These are phyloP conservation scores for Erebia ligea DNA, from an alignment of 2,888 invertebrate genomes.

Conservation along the genomic window DNA sequence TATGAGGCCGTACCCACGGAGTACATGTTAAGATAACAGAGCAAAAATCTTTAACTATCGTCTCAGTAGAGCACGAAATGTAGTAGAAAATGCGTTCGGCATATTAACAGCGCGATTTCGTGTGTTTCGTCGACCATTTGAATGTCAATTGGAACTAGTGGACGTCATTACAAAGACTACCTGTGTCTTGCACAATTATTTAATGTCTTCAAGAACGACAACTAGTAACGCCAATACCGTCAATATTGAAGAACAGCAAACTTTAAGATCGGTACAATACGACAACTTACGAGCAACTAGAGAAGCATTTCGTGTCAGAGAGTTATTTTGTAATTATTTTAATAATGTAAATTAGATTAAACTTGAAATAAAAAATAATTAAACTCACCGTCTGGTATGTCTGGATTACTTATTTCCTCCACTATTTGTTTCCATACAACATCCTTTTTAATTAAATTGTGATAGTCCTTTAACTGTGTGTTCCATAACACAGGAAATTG, in stretches of 20 bases:
- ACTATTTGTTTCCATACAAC: conserved; percentile 42
- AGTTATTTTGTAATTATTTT: conserved; percentile 45
- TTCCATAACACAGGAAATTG: conserved; percentile 8
- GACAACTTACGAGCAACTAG: conserved; percentile 44
- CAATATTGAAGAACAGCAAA: conserved; percentile 42
- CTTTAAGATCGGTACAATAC: conserved; percentile 42
- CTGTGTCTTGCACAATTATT: conserved; percentile 38
- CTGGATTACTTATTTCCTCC: conserved; percentile 43
- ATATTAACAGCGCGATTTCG: conserved; percentile 35
- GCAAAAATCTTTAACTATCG: conserved; percentile 37
- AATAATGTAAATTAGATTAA: conserved; percentile 36
- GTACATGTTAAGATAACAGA: conserved; percentile 16
- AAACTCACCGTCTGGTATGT: conserved; percentile 45
- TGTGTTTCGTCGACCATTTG: conserved; percentile 40
- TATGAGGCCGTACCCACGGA: conserved; percentile 18
- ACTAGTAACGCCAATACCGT: conserved; percentile 9
- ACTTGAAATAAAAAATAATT: conserved; percentile 29
- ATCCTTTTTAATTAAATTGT: conserved; percentile 42
- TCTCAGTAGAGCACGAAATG: conserved; percentile 39
- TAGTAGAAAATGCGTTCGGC: conserved; percentile 40
- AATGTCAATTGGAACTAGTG: conserved; percentile 43
- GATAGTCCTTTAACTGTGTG: conserved; percentile 41
- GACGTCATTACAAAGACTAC: conserved; percentile 42
- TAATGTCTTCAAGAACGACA: conserved; percentile 8
- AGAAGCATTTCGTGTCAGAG: conserved; percentile 44